Base-by-base conservation (phyloP, 2,797 vertebrate genomes). In the Leptatherina wallacei region DNA sequence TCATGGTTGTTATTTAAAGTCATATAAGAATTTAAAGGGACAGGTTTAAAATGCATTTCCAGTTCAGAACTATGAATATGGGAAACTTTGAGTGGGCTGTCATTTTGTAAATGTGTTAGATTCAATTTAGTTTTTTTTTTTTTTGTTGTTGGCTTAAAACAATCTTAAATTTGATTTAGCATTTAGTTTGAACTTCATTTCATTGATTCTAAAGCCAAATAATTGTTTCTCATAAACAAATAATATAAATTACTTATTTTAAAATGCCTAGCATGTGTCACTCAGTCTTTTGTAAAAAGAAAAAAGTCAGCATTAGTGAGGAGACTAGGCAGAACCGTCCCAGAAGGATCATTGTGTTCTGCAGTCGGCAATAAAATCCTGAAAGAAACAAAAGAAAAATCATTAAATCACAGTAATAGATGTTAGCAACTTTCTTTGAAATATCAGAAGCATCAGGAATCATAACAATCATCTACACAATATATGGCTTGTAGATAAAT, bases 401-500 rank as follows among this genome's bases (percentile, higher is more conserved):
- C 65, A 73, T 83, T 83, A 81, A 65, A 63, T 60, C 71, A 70
- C 51, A 68, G 57, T 70, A 76, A 88, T 87, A 75, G 33, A 54
- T 80, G 85, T 81, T 73, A 80, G 44, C 60, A 67, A 49, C 59
- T 61, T 66, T 78, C 57, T 73, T 57, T 35, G 29, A 71, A 77
- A 77, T 73, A 76, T 66, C 65, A 77, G 36, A 81, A 54, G 57
- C 75, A 65, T 77, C 75, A 75, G 51, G 73, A 73, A 42, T 69
- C 47, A 42, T 61, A 79, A 83, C 30, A 73, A 72, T 85, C 77
- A 70, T 74, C 30, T 64, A 32, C 49, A 68, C 42, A 9, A 42
- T 78, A 65, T 81, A 78, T 71, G 42, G 47, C 36, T 80, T 52
- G 71, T 68, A 62, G 69, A 84, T 85, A 78, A 84, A 84, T 85